Evolutionary conservation across 2,888 invertebrate genomes (phyloP).

Genomic region (Troilus luridus): DNA sequence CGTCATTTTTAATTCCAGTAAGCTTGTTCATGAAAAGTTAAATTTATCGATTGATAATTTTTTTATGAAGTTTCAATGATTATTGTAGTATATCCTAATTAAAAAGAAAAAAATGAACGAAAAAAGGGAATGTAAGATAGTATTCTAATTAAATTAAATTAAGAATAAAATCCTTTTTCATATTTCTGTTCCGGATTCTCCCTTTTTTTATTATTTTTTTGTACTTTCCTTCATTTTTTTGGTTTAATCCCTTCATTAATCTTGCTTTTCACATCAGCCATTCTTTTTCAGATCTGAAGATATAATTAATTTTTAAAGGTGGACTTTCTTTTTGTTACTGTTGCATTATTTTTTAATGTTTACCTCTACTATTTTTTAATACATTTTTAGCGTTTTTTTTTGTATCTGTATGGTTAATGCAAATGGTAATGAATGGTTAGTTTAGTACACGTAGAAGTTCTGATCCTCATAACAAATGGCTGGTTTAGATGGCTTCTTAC

Average conservation of each 20-base stretch:
- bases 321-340: background rate
- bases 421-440: background rate
- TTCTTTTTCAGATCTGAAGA: slow-evolving; percentile 35
- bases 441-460: too few relatives aligned
- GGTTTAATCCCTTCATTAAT: slow-evolving; percentile 28
- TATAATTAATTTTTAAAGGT: background rate
- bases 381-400: background rate
- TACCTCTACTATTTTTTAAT: background rate
- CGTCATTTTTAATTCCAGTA: too few relatives aligned
- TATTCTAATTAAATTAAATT: background rate
- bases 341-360: too few relatives aligned
- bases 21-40: too few relatives aligned
- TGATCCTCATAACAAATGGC: too few relatives aligned
- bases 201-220: background rate
- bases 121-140: background rate
- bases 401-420: background rate
- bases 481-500: too few relatives aligned
- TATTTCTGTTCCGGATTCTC: background rate
- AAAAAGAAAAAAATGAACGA: background rate
- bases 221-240: background rate
- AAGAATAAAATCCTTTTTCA: background rate
- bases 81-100: background rate
- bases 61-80: background rate
- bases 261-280: slow-evolving; percentile 27
- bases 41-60: too few relatives aligned